A percentile compares a stretch with the other conserved stretches of the same genome.
phyloP scores from a whole-genome alignment of 2,888 invertebrate species.

The Pteria penguin region DNA sequence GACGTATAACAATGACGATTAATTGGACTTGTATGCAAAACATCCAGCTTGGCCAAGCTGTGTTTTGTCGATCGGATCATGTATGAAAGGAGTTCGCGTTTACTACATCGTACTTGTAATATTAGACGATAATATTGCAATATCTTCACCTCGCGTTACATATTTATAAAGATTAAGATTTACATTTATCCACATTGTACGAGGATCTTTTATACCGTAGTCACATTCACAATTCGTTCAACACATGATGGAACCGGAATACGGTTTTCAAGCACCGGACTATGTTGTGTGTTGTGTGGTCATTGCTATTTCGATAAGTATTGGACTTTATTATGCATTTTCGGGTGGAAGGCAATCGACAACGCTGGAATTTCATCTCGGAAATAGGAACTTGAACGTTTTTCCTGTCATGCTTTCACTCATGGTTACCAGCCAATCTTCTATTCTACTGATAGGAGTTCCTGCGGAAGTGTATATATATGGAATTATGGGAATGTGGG shows the following conservation, averaged over 20 bases:
- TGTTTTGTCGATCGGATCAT: too few species aligned
- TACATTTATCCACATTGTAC: too few species aligned
- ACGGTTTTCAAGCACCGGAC: constrained; percentile 13
- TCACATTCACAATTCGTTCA: too few species aligned
- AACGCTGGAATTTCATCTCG: constrained; percentile 28
- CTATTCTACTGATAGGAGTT: constrained; percentile 28
- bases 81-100: too few species aligned
- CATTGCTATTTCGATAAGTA: constrained; percentile 18
- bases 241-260: constrained; percentile 6
- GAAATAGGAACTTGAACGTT: constrained; percentile 24
- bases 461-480: constrained; percentile 32
- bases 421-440: constrained; percentile 32
- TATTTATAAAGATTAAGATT: too few species aligned
- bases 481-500: constrained; percentile 14
- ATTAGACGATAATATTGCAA: too few species aligned
- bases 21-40: too few species aligned
- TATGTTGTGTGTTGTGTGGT: constrained; percentile 24
- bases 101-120: too few species aligned
- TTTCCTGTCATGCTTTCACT: constrained; percentile 28
- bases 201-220: too few species aligned
- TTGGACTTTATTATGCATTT: constrained; percentile 25
- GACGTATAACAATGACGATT: too few species aligned
- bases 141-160: too few species aligned
- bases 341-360: constrained; percentile 23
- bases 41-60: too few species aligned